A percentile compares a stretch with the other conserved stretches of the same genome.
These are phyloP conservation scores for Drosophila longiperda DNA, from an alignment of 2,888 invertebrate species.

Conservation along the genomic window DNA sequence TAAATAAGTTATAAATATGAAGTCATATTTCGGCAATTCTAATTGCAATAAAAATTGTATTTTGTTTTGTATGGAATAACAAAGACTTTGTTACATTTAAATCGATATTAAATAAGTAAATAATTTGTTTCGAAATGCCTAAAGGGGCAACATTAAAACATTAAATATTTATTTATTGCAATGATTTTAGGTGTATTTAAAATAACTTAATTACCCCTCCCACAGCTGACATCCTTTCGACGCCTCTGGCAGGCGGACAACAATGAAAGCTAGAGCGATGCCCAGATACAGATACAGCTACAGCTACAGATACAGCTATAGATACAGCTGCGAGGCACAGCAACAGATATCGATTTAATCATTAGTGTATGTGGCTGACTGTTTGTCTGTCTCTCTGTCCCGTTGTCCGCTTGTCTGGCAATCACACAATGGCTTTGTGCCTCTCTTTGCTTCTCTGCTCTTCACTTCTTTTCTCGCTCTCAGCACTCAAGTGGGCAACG, in stretches of 20 bases:
- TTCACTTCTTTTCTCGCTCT: neutral
- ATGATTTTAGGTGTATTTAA: neutral
- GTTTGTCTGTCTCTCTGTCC: neutral
- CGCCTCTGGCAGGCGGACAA: slow-evolving; percentile 15
- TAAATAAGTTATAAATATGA: neutral
- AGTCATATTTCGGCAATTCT: too few species aligned
- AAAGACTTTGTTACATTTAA: neutral
- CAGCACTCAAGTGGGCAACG: slow-evolving; percentile 37
- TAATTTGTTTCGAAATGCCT: too few species aligned
- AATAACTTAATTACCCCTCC: too few species aligned
- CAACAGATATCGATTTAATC: slow-evolving; percentile 75
- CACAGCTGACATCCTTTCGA: neutral
- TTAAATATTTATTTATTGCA: neutral
- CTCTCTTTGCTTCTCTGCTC: neutral
- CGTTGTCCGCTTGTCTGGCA: slow-evolving; percentile 14
- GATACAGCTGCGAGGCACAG: slow-evolving; percentile 12
- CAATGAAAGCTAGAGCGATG: slow-evolving; percentile 39
- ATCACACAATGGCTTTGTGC: slow-evolving; percentile 17
- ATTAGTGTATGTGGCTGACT: slow-evolving; percentile 51
- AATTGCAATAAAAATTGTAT: neutral
- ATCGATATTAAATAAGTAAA: too few species aligned
- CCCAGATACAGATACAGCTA: slow-evolving; percentile 30
- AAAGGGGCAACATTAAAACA: too few species aligned
- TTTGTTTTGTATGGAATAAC: neutral
- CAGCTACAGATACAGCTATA: slow-evolving; percentile 24